Conservation (phyloP, 2,113 vertebrate genomes). For the Podilymbus podiceps region DNA sequence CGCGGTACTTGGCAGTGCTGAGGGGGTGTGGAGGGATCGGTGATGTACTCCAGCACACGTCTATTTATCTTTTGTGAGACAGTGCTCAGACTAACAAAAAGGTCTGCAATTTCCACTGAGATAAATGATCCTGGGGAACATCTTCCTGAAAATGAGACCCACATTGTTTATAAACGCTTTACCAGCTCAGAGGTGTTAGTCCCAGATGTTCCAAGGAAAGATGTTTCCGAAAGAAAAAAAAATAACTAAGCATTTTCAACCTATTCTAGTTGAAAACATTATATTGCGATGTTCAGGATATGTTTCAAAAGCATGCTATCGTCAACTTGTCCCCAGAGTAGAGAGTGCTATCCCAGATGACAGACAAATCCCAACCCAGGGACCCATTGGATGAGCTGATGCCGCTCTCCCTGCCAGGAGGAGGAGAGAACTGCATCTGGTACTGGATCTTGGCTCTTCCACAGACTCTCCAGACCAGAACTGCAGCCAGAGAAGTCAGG, state of each 20-base stretch:
- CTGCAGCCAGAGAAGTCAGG: conserved; percentile 7
- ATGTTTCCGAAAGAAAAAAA: not conserved
- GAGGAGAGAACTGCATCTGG: not conserved
- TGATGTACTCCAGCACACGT: not conserved
- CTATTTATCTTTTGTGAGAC: conserved; percentile 15
- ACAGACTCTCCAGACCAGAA: not conserved
- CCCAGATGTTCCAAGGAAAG: not conserved
- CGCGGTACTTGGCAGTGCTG: not conserved
- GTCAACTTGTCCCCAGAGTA: not conserved
- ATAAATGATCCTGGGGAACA: not conserved
- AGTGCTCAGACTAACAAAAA: conserved; percentile 7
- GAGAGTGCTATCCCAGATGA: not conserved
- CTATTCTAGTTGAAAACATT: not conserved
- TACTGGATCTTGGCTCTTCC: not conserved
- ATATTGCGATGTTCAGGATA: not conserved
- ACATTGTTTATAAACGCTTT: not conserved
- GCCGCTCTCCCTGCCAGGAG: not conserved
- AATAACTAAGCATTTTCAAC: not conserved
- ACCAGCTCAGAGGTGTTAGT: not conserved
- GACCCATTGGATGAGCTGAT: not conserved
- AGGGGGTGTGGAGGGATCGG: not conserved
- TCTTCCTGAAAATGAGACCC: not conserved
- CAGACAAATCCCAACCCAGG: not conserved
- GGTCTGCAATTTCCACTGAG: not conserved
- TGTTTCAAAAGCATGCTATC: not conserved